Base-by-base conservation (phyloP, 1,140 invertebrate species). In the Leptinotarsa lineolata region DNA sequence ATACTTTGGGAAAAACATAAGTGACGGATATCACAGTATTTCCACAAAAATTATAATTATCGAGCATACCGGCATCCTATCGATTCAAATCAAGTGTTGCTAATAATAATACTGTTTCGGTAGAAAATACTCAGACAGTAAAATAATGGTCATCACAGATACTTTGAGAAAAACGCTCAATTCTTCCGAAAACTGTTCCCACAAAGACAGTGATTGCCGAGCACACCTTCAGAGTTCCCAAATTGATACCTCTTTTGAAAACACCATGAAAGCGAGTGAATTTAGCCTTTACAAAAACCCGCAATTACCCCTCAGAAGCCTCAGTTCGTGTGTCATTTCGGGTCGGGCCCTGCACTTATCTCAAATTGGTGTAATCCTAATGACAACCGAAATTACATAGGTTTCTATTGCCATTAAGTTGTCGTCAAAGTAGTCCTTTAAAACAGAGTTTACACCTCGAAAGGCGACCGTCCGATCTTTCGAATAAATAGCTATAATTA, bases 401-500 rank as follows among this genome's bases (percentile, higher is more conserved):
- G 64, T 59, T 68, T 59, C 58, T 22, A 65, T 75, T 65, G 74
- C 72, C 74, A 76, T 77, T 76, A 77, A 77, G 72, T 77, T 77
- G 76, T 77, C 76, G 72, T 76, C 76, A 73, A 72, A 68, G 73
- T 63, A 65, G 73, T 39, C 8, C 71, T 67, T 74, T 63, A 39
- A 44, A 39, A 68, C 65, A n/a, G 59, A 21, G 16, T 69, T 75
- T 39, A 76, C 77, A 78, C 77, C 77, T 78, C 73, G 67, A 73
- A 72, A 77, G 73, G 48, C 74, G 66, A 46, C 74, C 60, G 58
- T 22, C 58, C 68, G 76, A 21, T 20, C 45, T 68, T 68, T 22
- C 45, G 16, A 74, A 72, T 76, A 77, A 81, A 80, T 78, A 78
- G 74, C 79, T 80, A 81, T 81, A 81, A 81, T 81, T 81, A 81